These are phyloP conservation scores for Tenthredo distinguenda DNA, from an alignment of 2,888 invertebrate genomes.

Conservation along the genomic window DNA sequence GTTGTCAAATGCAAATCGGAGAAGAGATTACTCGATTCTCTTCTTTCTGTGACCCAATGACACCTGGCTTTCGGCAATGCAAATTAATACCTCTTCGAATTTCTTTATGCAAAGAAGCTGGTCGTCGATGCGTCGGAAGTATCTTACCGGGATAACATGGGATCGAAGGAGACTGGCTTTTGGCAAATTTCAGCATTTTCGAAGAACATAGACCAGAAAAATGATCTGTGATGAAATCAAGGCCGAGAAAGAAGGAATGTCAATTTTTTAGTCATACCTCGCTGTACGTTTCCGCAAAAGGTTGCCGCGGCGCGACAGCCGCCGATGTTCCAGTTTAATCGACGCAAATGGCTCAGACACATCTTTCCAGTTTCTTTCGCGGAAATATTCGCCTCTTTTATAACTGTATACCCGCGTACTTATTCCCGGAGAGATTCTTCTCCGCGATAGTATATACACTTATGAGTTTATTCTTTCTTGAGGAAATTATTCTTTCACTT, in stretches of 20 bases:
- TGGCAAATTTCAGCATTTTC: background rate
- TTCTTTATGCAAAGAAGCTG: background rate
- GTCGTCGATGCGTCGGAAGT: background rate
- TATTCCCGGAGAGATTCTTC: background rate
- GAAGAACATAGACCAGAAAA: background rate
- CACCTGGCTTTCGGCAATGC: background rate
- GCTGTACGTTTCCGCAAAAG: background rate
- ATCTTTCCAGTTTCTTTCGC: slow-evolving; percentile 25
- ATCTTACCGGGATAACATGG: no score
- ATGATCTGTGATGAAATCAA: background rate
- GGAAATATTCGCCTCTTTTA: background rate
- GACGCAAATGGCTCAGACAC: slow-evolving; percentile 11
- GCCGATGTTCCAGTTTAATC: background rate
- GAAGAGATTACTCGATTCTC: background rate
- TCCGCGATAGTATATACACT: background rate
- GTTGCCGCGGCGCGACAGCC: background rate
- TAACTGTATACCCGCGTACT: background rate
- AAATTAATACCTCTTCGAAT: background rate
- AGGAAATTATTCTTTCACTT: background rate
- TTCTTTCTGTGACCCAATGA: background rate
- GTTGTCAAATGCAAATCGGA: background rate
- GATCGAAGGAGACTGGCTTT: background rate
- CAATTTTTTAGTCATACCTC: background rate
- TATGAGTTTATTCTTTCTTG: background rate
- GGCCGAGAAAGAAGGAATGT: background rate